Evolutionary conservation across 1,140 invertebrate genomes (phyloP), one percentile per base, ranked within the genome.

Genomic region (Lepidostoma basale): DNA sequence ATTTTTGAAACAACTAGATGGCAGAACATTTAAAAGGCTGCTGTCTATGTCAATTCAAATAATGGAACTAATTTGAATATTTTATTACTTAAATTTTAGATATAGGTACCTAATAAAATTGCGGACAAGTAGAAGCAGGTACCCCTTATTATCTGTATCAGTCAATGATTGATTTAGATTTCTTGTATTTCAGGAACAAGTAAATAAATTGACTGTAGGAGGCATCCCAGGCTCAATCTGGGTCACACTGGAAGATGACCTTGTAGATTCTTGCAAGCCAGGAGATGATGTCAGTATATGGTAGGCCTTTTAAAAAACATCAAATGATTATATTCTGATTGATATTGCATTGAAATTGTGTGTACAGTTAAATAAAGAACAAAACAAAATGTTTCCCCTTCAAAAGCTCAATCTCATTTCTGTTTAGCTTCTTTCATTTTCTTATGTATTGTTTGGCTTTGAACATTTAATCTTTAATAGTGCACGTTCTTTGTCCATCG

Each of bases 251-350:
- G 89, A 96, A 77, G 89, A 96, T 84, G 94, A 96, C 81, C 82
- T 97, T 9, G 92, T 96, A 1, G 93, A 96, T 79, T 81, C 79
- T 56, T 95, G 93, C 78, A 93, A 94, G 79, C 92, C 94, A 66
- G 94, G 95, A 9, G 93, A 96, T 85, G 90, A 94, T 86, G 86
- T 97, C 10, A 86, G 88, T 72, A 86, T 96, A 42, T 91, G 89
- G 93, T 95, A 81, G 20, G 28, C 6, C 12, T 33, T 33, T 33
- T 33, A 33, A 33, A 33, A 6, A 33, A n/a, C n/a, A n/a, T n/a
- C n/a, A n/a, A n/a, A n/a, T n/a, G n/a, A n/a, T n/a, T n/a, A n/a
- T n/a, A n/a, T n/a, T n/a, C n/a, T n/a, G n/a, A n/a, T n/a, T n/a
- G n/a, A n/a, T n/a, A n/a, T n/a, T n/a, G n/a, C n/a, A n/a, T n/a